Evolutionary conservation across 2,888 invertebrate species (phyloP).

Genomic region (Parapristionchus giblindavisi): DNA sequence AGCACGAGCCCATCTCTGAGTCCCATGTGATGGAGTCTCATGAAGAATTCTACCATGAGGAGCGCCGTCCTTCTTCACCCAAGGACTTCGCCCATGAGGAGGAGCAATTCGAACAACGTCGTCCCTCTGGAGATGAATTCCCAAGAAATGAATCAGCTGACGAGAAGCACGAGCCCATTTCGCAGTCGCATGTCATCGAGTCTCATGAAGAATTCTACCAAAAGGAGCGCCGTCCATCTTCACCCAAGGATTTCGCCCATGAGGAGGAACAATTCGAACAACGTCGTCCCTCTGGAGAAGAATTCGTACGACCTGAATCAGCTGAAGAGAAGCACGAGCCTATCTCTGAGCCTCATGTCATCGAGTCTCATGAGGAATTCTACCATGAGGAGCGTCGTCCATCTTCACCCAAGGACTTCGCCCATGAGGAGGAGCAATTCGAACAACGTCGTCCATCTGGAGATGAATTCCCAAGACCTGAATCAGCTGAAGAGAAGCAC

Average conservation of each 20-base stretch:
- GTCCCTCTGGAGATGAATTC: constrained; percentile 6
- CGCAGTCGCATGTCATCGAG: background rate
- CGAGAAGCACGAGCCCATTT: background rate
- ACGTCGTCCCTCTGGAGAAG: background rate
- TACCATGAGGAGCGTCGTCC: constrained; percentile 15
- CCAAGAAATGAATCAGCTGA: no score
- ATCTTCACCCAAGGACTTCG: constrained; percentile 26
- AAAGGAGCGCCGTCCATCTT: background rate
- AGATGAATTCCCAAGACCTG: background rate
- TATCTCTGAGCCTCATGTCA: no score
- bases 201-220: background rate
- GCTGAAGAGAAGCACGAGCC: no score
- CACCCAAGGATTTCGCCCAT: background rate
- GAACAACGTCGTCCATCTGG: constrained; percentile 8
- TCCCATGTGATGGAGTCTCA: constrained; percentile 7
- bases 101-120: background rate
- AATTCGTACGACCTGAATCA: no score
- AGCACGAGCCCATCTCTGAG: constrained; percentile 5
- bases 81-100: constrained; percentile 17
- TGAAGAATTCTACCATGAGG: constrained; percentile 14
- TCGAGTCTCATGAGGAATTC: constrained; percentile 35
- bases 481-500: background rate
- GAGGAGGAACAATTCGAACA: constrained; percentile 19
- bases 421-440: background rate
- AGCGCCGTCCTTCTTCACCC: constrained; percentile 6